Conservation (phyloP, 2,888 invertebrate species). For the Rhagonycha lutea region DNA sequence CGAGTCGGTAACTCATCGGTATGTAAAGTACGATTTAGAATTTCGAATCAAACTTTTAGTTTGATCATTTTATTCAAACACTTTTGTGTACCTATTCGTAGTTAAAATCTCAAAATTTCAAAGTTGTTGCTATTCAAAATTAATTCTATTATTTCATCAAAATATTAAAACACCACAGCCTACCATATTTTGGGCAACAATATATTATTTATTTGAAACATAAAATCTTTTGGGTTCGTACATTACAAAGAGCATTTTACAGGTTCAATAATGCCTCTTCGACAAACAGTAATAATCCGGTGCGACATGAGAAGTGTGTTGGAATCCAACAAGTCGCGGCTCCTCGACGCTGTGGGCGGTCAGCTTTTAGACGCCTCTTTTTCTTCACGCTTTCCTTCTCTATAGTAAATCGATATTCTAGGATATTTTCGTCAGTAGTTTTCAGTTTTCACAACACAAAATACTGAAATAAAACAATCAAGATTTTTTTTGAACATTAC, state of each 20-base stretch:
- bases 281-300: constrained; percentile 52
- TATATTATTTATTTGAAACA: not conserved
- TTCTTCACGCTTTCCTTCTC: constrained; percentile 44
- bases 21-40: too few species aligned
- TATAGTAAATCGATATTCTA: constrained; percentile 41
- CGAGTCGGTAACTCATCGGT: too few species aligned
- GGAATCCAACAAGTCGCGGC: constrained; percentile 55
- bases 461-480: not conserved
- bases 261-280: constrained; percentile 46
- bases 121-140: too few species aligned
- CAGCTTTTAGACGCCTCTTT: constrained; percentile 60
- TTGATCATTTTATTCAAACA: too few species aligned
- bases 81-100: too few species aligned
- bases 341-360: constrained; percentile 52
- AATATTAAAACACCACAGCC: too few species aligned
- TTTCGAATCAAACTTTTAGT: too few species aligned
- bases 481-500: not conserved
- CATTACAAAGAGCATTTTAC: constrained; percentile 24
- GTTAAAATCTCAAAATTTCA: too few species aligned
- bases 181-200: too few species aligned
- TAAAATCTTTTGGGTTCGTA: not conserved
- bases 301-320: constrained; percentile 52
- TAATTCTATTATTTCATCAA: too few species aligned
- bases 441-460: constrained; percentile 33
- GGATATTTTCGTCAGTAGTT: constrained; percentile 42